These are phyloP conservation scores for Amblyjoppa fuscipennis DNA, from an alignment of 2,888 invertebrate genomes.

Conservation along the genomic window DNA sequence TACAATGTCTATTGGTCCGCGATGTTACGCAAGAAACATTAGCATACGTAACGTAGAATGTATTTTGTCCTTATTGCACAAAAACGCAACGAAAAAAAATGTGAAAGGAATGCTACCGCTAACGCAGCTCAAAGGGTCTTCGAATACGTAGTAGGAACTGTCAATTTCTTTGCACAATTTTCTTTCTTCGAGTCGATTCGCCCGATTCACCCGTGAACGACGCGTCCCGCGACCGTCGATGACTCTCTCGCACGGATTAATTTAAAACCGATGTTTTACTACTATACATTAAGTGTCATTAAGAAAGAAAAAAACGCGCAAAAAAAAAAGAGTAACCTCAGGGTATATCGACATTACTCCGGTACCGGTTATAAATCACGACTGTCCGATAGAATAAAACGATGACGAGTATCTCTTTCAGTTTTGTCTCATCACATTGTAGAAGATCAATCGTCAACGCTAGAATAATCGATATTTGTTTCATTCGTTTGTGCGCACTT, in stretches of 20 bases:
- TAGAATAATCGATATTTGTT: not conserved
- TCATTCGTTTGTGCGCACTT: constrained; percentile 11
- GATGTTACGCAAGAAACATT: constrained; percentile 32
- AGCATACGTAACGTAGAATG: constrained; percentile 27
- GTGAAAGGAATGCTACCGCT: constrained; percentile 6
- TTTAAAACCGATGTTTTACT: constrained; percentile 49
- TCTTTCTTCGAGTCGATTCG: not conserved
- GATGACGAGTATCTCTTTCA: constrained; percentile 28
- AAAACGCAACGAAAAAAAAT: constrained; percentile 2
- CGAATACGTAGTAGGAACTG: constrained; percentile 32
- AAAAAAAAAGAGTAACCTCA: constrained; percentile 60
- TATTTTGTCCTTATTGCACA: constrained; percentile 47
- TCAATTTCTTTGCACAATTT: constrained; percentile 49
- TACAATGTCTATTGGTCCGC: constrained; percentile 50
- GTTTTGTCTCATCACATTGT: not conserved
- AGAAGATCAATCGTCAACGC: not conserved
- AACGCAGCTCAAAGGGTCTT: constrained; percentile 17
- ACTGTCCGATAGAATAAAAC: constrained; percentile 65
- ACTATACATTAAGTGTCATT: constrained; percentile 59
- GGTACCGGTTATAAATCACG: constrained; percentile 63
- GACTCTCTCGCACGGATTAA: constrained; percentile 17
- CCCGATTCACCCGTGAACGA: constrained; percentile 1
- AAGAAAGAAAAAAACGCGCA: constrained; percentile 37
- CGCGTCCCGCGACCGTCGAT: constrained; percentile 1
- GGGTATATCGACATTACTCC: constrained; percentile 67